A percentile compares a stretch with the other conserved stretches of the same genome.
Conservation (phyloP, 2,888 invertebrate species). For the Heliconius aoede region DNA sequence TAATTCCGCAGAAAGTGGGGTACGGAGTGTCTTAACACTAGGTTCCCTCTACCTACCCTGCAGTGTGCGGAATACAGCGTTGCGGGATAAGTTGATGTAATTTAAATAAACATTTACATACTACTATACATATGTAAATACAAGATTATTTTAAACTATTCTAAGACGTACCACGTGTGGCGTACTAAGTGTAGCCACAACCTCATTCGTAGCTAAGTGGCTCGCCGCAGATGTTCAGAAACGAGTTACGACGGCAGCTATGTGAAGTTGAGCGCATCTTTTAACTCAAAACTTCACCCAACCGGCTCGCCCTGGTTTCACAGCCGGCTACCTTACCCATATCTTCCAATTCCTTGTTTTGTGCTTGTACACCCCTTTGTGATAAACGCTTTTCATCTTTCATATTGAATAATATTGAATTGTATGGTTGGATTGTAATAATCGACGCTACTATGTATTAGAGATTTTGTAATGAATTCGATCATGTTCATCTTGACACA, state of each 20-base stretch:
- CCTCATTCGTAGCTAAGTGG: slow-evolving; percentile 32
- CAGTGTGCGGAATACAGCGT: too few species aligned
- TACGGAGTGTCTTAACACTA: too few species aligned
- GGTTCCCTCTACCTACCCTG: too few species aligned
- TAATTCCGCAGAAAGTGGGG: too few species aligned
- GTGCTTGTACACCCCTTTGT: slow-evolving; percentile 15
- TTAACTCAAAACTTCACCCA: slow-evolving; percentile 41
- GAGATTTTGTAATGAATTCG: neutral
- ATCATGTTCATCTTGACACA: neutral
- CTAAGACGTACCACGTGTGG: neutral
- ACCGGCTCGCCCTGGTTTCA: slow-evolving; percentile 37
- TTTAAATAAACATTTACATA: neutral
- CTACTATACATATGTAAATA: neutral
- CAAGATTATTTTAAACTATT: neutral
- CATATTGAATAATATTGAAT: neutral
- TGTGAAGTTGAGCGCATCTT: slow-evolving; percentile 39
- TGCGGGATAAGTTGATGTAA: too few species aligned
- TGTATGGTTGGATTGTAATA: neutral
- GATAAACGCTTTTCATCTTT: slow-evolving; percentile 17
- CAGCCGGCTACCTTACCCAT: slow-evolving; percentile 34
- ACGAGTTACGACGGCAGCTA: slow-evolving; percentile 42
- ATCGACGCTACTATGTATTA: neutral
- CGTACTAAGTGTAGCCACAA: slow-evolving; percentile 18
- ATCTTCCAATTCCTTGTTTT: slow-evolving; percentile 34
- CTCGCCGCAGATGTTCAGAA: slow-evolving; percentile 42